phyloP scores from a whole-genome alignment of 2,797 vertebrate species.

The Poliocrania exsul region DNA sequence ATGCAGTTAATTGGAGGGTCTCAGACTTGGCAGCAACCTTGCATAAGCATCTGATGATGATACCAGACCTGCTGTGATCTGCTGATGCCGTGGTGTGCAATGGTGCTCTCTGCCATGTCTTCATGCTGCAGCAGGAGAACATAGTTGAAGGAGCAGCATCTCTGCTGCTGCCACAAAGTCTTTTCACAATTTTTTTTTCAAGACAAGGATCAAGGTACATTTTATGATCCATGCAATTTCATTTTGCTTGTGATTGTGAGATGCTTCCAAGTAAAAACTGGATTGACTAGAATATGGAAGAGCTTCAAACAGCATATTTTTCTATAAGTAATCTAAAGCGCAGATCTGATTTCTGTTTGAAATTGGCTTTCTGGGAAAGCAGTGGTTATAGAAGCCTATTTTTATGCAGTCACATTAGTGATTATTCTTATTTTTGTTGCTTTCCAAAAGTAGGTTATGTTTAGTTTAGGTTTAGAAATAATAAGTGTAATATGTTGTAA shows the following conservation, averaged over 20 bases:
- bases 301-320: neutral
- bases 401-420: neutral
- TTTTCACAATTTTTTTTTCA: neutral
- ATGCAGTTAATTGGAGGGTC: neutral
- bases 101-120: accelerated
- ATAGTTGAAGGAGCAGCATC: neutral
- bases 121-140: accelerated
- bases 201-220: neutral
- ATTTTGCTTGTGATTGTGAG: neutral
- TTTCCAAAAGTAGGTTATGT: neutral
- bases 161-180: neutral
- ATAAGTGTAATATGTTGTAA: neutral
- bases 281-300: neutral
- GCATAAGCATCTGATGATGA: neutral
- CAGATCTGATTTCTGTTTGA: neutral
- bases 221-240: neutral
- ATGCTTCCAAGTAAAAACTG: neutral
- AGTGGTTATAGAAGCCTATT: neutral
- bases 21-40: neutral
- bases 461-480: neutral
- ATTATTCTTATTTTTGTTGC: neutral
- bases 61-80: neutral
- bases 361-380: neutral
- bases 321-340: neutral
- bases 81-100: neutral